These are phyloP conservation scores for Beaufortia kweichowensis DNA, from an alignment of 2,113 vertebrate genomes.

Conservation along the genomic window DNA sequence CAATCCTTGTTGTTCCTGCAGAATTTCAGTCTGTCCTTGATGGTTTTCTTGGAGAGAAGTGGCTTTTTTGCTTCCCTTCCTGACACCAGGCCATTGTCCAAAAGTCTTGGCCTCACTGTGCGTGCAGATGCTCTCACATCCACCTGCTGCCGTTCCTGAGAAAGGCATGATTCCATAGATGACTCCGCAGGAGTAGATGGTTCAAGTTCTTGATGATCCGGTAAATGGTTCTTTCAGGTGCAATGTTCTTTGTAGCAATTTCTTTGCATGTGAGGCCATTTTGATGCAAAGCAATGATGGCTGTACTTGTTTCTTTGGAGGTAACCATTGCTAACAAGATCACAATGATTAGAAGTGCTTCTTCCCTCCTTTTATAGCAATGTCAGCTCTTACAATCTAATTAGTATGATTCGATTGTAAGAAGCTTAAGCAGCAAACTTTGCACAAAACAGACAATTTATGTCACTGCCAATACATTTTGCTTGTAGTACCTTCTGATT, in stretches of 20 bases:
- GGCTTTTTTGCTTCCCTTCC: background rate
- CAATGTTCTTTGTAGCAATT: background rate
- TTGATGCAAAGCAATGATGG: background rate
- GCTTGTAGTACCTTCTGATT: too few relatives aligned
- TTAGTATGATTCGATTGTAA: too few relatives aligned
- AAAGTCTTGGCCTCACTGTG: slow-evolving; percentile 3
- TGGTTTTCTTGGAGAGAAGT: slow-evolving; percentile 16
- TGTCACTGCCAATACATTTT: too few relatives aligned
- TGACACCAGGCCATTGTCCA: background rate
- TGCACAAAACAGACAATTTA: too few relatives aligned
- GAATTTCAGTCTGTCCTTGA: slow-evolving; percentile 27
- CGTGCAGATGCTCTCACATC: slow-evolving; percentile 5
- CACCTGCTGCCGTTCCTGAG: slow-evolving; percentile 14
- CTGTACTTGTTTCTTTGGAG: too few relatives aligned
- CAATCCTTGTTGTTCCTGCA: slow-evolving; percentile 3
- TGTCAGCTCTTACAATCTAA: too few relatives aligned
- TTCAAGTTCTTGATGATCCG: background rate
- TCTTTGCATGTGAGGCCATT: background rate
- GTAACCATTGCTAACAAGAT: too few relatives aligned
- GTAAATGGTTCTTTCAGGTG: too few relatives aligned
- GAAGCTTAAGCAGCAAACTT: too few relatives aligned
- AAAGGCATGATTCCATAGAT: background rate
- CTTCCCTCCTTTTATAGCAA: too few relatives aligned
- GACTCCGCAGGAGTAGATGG: background rate
- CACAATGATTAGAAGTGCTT: too few relatives aligned